Evolutionary conservation across 2,888 invertebrate genomes (phyloP).

Genomic region (Ophioninae sp.): DNA sequence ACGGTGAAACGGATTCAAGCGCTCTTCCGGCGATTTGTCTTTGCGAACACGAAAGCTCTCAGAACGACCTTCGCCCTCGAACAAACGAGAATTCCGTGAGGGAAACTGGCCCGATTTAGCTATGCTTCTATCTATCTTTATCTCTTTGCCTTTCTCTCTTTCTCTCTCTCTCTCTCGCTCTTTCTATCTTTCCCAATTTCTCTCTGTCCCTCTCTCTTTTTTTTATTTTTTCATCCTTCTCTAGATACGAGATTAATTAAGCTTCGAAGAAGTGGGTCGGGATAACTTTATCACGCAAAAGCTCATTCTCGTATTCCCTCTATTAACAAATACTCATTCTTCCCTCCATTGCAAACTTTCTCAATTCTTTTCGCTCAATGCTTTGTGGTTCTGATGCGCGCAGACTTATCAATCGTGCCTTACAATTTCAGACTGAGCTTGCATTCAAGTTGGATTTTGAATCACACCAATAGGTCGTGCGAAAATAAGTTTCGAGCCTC

Average conservation of each 20-base stretch:
- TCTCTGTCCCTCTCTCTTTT: no score
- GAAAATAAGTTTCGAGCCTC: no score
- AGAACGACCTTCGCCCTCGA: conserved; percentile 34
- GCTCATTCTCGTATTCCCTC: conserved; percentile 15
- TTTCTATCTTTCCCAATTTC: background rate
- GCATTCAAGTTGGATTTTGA: background rate
- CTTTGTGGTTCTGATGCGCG: background rate
- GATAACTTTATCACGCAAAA: conserved; percentile 47
- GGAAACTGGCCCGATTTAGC: conserved; percentile 9
- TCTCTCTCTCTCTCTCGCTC: background rate
- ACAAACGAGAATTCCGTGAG: conserved; percentile 19
- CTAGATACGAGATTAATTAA: conserved; percentile 38
- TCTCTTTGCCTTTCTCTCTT: background rate
- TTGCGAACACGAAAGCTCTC: conserved; percentile 20
- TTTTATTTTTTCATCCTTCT: background rate
- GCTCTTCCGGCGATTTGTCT: conserved; percentile 15
- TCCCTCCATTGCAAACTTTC: background rate
- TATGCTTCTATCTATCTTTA: background rate
- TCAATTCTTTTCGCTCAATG: background rate
- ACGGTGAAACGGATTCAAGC: background rate
- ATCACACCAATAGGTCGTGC: background rate
- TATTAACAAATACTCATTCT: background rate
- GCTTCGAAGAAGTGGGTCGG: conserved; percentile 50
- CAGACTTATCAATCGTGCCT: background rate
- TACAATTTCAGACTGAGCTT: background rate